These are phyloP conservation scores for Trypoxylon attenuatum DNA, from an alignment of 2,888 invertebrate genomes.

Conservation along the genomic window DNA sequence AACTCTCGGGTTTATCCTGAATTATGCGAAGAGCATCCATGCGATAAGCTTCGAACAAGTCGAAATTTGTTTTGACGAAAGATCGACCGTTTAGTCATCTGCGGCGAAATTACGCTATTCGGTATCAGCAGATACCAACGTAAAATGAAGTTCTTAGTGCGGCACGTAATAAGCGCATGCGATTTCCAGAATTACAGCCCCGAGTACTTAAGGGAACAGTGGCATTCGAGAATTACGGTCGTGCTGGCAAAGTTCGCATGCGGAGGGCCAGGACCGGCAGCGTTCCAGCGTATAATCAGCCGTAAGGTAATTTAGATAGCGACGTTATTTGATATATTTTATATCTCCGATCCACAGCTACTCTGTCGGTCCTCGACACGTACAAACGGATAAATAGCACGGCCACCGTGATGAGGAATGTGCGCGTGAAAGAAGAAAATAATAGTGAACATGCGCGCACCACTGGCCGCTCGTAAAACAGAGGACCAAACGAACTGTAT, in stretches of 20 bases:
- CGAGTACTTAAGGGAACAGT: neutral
- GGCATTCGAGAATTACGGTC: neutral
- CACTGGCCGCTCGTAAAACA: constrained; percentile 67
- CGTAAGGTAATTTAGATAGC: constrained; percentile 64
- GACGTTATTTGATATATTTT: constrained; percentile 61
- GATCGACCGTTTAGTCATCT: no score
- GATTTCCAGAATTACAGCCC: neutral
- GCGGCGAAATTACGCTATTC: no score
- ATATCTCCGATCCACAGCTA: constrained; percentile 33
- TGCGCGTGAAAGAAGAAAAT: constrained; percentile 59
- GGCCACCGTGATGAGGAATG: constrained; percentile 11
- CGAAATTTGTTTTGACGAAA: no score
- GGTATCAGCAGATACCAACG: no score
- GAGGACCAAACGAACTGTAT: constrained; percentile 65
- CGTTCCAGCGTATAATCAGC: constrained; percentile 47
- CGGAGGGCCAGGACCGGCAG: constrained; percentile 1
- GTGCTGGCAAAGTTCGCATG: neutral
- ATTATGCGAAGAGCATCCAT: neutral
- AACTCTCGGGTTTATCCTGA: no score
- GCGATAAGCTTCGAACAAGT: neutral
- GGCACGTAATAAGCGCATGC: neutral
- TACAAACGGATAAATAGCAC: neutral
- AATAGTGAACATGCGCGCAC: constrained; percentile 59
- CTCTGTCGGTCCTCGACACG: no score
- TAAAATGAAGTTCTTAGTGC: neutral